Evolutionary conservation across 1,140 invertebrate genomes (phyloP).

Genomic region (Lordiphosa stackelbergi): DNA sequence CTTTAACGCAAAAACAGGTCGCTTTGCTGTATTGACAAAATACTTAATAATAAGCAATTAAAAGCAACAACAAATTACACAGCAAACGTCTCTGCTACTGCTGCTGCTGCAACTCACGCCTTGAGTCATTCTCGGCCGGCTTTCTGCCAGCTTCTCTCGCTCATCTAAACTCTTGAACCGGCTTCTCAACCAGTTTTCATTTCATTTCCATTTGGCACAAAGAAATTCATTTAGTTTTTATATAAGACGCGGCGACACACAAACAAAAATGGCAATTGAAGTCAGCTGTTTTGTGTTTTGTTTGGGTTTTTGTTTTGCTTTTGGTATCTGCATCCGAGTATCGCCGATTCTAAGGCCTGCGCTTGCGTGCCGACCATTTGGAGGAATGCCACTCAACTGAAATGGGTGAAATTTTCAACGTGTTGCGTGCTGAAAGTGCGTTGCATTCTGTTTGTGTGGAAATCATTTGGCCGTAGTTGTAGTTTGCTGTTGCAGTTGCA

Average conservation of each 20-base stretch:
- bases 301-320: conserved; percentile 37
- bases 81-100: conserved; percentile 26
- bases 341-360: conserved; percentile 29
- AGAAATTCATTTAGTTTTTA: conserved; percentile 29
- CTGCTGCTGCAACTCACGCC: conserved; percentile 5
- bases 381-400: conserved; percentile 40
- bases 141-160: conserved; percentile 26
- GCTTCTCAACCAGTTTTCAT: conserved; percentile 55
- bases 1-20: conserved; percentile 52
- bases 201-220: conserved; percentile 50
- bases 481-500: conserved; percentile 37
- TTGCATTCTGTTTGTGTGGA: conserved; percentile 32
- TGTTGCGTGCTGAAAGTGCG: conserved; percentile 50
- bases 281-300: conserved; percentile 66
- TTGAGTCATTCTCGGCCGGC: conserved; percentile 56
- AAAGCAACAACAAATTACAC: conserved; percentile 25
- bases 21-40: conserved; percentile 29
- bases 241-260: background rate
- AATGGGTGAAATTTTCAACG: conserved; percentile 50
- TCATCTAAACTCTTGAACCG: conserved; percentile 24
- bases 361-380: conserved; percentile 41
- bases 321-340: conserved; percentile 14
- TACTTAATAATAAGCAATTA: conserved; percentile 40
- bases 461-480: conserved; percentile 18
- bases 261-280: conserved; percentile 28